These are phyloP conservation scores for Formica exsecta DNA, from an alignment of 1,140 invertebrate species.

Conservation along the genomic window DNA sequence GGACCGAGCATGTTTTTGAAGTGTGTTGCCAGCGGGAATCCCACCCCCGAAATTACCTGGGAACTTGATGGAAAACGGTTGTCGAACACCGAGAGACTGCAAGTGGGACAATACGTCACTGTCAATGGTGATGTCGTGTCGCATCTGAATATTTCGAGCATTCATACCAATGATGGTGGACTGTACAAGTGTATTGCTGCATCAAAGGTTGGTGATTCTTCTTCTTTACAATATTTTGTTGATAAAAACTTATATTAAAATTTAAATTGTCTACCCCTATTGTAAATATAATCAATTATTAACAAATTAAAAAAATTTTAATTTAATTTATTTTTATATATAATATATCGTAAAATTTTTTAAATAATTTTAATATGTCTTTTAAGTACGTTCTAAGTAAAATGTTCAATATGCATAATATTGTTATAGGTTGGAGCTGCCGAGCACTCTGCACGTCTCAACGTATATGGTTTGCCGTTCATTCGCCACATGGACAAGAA, in stretches of 20 bases:
- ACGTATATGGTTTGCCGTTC: constrained; percentile 96
- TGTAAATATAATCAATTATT: neutral
- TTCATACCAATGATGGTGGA: constrained; percentile 97
- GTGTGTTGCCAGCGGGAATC: constrained; percentile 95
- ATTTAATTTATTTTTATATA: neutral
- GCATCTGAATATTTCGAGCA: constrained; percentile 96
- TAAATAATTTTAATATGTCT: neutral
- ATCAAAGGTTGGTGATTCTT: constrained; percentile 89
- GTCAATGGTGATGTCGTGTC: constrained; percentile 97
- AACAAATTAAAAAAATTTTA: neutral
- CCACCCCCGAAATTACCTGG: constrained; percentile 98
- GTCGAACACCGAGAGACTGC: constrained; percentile 92
- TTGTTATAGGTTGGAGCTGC: constrained; percentile 91
- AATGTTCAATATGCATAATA: neutral
- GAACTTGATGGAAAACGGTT: constrained; percentile 95
- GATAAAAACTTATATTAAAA: too few species aligned
- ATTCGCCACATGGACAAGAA: constrained; percentile 97
- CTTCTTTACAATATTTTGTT: neutral
- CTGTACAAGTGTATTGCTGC: constrained; percentile 96
- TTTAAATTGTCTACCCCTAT: too few species aligned
- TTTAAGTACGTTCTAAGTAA: neutral
- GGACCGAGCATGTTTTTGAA: constrained; percentile 94
- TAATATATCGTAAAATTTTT: neutral
- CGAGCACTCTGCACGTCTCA: constrained; percentile 94
- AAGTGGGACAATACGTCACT: constrained; percentile 95